Evolutionary conservation across 2,797 vertebrate genomes (phyloP), one percentile per base, ranked within the genome.

Genomic region (Paguma larvata): DNA sequence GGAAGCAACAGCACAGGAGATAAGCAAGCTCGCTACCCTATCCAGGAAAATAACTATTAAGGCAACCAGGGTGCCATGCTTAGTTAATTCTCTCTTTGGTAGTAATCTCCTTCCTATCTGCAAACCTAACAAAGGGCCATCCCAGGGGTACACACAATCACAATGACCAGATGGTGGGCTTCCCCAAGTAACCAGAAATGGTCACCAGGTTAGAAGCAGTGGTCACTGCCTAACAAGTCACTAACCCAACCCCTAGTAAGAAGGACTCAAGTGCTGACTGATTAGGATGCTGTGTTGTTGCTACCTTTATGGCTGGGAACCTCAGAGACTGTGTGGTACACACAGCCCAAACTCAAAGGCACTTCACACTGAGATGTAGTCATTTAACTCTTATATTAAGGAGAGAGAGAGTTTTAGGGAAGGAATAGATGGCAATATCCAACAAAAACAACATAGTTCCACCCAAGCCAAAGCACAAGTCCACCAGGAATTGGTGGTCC

Each of bases 1-100:
- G 51, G 44, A 78, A 38, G n/a, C 18, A 53, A 18, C 30, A 95
- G 38, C 32, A 80, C 46, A 51, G 25, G 25, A 65, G 4, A 59
- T 67, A 32, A 5, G 11, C 13, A 95, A 56, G 27, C 7, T 83
- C 9, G 21, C n/a, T 44, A 84, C 38, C 38, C 80, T 79, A 34
- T 18, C 38, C 65, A 72, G 18, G 88, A 84, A n/a, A 93, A 73
- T 27, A 62, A 83, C n/a, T 75, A 41, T 85, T 73, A 89, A 96
- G 53, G 67, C 56, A 79, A 65, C 6, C 3, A 65, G 12, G 30
- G 7, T 80, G 11, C 4, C 34, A 75, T 67, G 59, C 5, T 65
- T 91, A 82, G 41, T 72, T 91, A 94, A 48, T 90, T 92, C 27
- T 65, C 13, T 44, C 23, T 94, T 13, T 48, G 18, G 21, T 68